Evolutionary conservation across 2,113 vertebrate genomes (phyloP).

Genomic region (Ptilonorhynchus violaceus): DNA sequence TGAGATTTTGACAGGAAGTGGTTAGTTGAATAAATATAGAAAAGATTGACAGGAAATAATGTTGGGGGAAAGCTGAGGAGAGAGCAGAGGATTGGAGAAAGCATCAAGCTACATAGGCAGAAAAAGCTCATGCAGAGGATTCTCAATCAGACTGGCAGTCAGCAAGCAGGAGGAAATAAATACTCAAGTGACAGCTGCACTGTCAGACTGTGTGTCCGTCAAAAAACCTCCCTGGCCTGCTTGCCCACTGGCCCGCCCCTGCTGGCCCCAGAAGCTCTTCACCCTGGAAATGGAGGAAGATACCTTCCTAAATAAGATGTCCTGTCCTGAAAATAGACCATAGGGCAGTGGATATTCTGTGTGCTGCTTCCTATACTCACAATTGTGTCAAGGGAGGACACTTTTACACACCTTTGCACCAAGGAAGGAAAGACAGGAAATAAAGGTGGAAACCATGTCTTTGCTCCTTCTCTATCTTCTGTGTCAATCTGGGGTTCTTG

Average conservation of each 20-base stretch:
- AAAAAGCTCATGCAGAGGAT: neutral
- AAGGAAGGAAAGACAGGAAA: neutral
- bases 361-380: neutral
- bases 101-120: neutral
- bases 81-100: neutral
- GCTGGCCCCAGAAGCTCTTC: neutral
- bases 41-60: neutral
- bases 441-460: neutral
- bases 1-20: neutral
- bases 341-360: neutral
- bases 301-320: accelerated
- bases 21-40: neutral
- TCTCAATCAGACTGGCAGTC: neutral
- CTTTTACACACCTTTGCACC: neutral
- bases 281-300: neutral
- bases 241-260: neutral
- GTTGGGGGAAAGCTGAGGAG: neutral
- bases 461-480: neutral
- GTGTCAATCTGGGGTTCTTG: neutral
- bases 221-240: neutral
- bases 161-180: neutral
- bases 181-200: neutral
- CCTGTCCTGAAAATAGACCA: neutral
- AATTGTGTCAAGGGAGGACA: neutral
- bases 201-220: neutral